Base-by-base conservation (phyloP, 2,113 vertebrate genomes). In the Synodontis membranacea region DNA sequence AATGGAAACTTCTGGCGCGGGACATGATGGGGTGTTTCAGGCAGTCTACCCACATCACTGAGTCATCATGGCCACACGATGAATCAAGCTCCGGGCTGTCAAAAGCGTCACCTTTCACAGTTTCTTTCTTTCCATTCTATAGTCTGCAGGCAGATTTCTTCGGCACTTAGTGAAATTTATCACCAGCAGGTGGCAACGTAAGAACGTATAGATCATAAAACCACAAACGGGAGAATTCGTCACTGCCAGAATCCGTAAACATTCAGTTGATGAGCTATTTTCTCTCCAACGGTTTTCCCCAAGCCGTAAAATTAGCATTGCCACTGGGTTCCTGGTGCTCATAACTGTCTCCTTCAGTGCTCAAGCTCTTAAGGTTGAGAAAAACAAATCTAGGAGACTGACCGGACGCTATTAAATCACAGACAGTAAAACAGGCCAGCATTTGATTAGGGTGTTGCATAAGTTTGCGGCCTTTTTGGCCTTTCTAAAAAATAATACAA, bases 1-100 rank as follows among this genome's bases (percentile, higher is more conserved):
- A 80, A 88, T 70, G 93, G 90, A 93, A 92, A 91, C 78, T 89
- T 88, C 62, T 88, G 82, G 58, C 68, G 68, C 42, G 10, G 72
- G 42, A 39, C 11, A 62, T 23, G 14, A 50, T 31, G 44, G 34
- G 37, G 52, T 23, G 17, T 74, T 87, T 70, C 84, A 85, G 60
- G 62, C 17, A 75, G 68, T 56, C 48, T 56, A 64, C 79, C 88
- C 82, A 70, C 82, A 80, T 66, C 46, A 76, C 68, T 87, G 84
- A 81, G 25, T 62, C 84, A 80, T 54, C 64, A 44, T 9, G 37
- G 58, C 50, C 68, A 85, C 56, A 84, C 31, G 54, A 60, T 44
- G 46, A 84, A 80, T 64, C 21, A 80, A 74, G 23, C n/a, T 39
- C 84, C 34, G 42, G 50, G 80, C 44, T 52, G 34, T 87, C 68